A percentile compares a stretch with the other conserved stretches of the same genome.
phyloP scores from a whole-genome alignment of 2,113 vertebrate species.

The Alligator sinensis region DNA sequence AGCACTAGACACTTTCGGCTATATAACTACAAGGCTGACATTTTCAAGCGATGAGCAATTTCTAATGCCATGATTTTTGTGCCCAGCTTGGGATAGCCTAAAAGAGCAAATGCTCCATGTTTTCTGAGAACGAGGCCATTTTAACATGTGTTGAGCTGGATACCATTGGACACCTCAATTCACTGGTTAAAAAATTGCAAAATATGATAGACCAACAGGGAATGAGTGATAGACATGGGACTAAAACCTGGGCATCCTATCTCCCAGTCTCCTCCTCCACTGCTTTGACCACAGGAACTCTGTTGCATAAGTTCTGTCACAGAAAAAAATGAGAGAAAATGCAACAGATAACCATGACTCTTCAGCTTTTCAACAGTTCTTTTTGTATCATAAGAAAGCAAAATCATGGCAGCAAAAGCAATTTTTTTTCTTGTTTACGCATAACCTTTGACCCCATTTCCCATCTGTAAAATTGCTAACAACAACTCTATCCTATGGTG shows the following conservation, averaged over 20 bases:
- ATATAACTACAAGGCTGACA: neutral
- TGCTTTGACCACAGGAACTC: neutral
- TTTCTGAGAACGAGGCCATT: neutral
- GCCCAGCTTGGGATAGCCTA: neutral
- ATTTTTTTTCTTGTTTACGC: neutral
- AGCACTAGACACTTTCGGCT: neutral
- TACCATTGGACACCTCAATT: neutral
- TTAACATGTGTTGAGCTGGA: fast-evolving
- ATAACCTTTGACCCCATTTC: neutral
- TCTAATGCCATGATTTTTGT: neutral
- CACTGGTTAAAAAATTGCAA: no score
- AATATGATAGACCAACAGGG: neutral
- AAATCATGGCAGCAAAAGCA: neutral
- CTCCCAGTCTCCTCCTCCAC: neutral
- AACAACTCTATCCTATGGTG: neutral
- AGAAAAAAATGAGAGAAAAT: neutral
- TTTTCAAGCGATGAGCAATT: neutral
- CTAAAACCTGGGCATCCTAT: neutral
- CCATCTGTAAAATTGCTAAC: neutral
- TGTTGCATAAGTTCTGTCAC: neutral
- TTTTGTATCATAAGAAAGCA: neutral
- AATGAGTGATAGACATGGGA: neutral
- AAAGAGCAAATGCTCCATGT: neutral
- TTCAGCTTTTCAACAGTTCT: fast-evolving
- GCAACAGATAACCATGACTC: neutral